Percentiles rank a stretch among this genome's conserved stretches.
phyloP scores from a whole-genome alignment of 1,140 invertebrate species.

The Euura saliciscinereae region DNA sequence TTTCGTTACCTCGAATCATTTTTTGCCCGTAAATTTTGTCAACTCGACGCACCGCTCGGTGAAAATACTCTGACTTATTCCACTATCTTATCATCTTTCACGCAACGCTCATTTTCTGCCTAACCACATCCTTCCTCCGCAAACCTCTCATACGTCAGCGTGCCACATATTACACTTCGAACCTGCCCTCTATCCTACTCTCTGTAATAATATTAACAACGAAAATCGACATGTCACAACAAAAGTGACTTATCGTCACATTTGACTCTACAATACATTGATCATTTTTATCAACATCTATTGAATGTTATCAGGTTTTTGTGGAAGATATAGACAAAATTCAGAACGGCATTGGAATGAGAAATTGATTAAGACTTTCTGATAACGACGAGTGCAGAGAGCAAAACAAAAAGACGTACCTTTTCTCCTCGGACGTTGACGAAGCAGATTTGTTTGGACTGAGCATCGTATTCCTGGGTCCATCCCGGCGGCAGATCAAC shows the following conservation, averaged over 20 bases:
- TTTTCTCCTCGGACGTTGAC: conserved; percentile 44
- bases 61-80: neutral
- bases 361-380: too few relatives aligned
- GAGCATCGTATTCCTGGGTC: conserved; percentile 42
- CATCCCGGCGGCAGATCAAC: conserved; percentile 45
- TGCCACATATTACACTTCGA: neutral
- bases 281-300: too few relatives aligned
- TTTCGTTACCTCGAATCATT: neutral
- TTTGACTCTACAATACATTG: too few relatives aligned
- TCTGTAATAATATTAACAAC: too few relatives aligned
- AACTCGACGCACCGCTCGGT: neutral
- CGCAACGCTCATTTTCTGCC: neutral
- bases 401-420: conserved; percentile 22
- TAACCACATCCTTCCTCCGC: neutral
- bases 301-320: too few relatives aligned
- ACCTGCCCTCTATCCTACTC: too few relatives aligned
- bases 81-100: neutral
- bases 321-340: too few relatives aligned
- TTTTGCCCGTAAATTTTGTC: neutral
- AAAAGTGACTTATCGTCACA: too few relatives aligned
- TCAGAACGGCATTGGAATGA: too few relatives aligned
- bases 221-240: too few relatives aligned
- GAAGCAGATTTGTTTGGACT: conserved; percentile 43
- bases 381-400: too few relatives aligned
- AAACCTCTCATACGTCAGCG: neutral